Conservation (phyloP, 2,797 vertebrate genomes). For the Rhadinocentrus ornatus region DNA sequence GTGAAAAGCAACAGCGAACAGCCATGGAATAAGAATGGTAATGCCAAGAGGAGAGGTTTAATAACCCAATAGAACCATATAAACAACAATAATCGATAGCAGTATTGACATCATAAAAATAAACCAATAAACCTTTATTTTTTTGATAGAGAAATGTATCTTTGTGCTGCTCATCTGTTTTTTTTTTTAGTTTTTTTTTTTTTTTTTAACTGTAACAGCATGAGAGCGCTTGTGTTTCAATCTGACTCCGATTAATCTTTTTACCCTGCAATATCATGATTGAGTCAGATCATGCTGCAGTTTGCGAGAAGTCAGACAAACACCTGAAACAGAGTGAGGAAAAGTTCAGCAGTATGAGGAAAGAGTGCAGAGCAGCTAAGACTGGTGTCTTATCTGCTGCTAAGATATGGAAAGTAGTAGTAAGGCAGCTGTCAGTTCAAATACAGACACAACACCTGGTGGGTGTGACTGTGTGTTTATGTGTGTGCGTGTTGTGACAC, state of each 20-base stretch:
- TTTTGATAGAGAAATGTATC: conserved; percentile 55
- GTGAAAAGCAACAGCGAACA: conserved; percentile 70
- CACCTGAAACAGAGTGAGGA: conserved; percentile 31
- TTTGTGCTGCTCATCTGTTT: conserved; percentile 51
- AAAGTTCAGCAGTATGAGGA: conserved; percentile 27
- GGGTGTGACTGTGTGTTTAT: conserved; percentile 14
- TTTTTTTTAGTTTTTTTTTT: conserved; percentile 23
- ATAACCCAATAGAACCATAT: conserved; percentile 77
- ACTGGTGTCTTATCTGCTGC: conserved; percentile 52
- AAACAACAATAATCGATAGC: conserved; percentile 76
- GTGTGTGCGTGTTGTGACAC: conserved; percentile 53
- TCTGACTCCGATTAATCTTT: conserved; percentile 40
- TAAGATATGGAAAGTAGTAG: conserved; percentile 67
- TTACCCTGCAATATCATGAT: conserved; percentile 27
- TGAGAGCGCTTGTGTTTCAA: conserved; percentile 29
- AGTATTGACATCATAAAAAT: conserved; percentile 75
- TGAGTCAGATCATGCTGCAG: conserved; percentile 34
- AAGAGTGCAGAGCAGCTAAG: conserved; percentile 56
- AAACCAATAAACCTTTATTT: conserved; percentile 49
- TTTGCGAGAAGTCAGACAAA: conserved; percentile 49
- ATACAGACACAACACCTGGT: conserved; percentile 68
- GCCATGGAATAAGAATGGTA: conserved; percentile 67
- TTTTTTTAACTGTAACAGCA: conserved; percentile 46
- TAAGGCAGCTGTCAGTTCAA: conserved; percentile 82
- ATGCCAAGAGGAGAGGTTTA: conserved; percentile 69